Evolutionary conservation across 2,113 vertebrate species (phyloP).

Genomic region (Grus americana): DNA sequence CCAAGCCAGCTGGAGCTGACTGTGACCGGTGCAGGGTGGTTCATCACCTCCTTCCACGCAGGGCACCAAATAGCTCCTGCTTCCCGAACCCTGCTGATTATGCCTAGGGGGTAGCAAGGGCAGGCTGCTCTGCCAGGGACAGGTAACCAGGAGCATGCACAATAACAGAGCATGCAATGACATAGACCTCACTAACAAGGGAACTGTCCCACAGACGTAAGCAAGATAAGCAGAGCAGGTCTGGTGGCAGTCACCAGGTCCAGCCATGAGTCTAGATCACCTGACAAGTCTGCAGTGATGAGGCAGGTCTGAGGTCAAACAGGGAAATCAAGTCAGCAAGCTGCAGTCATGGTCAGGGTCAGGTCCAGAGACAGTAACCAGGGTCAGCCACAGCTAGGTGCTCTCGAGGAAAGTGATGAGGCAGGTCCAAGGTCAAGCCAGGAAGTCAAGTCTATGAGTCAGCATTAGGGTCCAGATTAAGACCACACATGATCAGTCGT

Average conservation of each 20-base stretch:
- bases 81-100: not conserved
- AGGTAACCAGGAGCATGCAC: not conserved
- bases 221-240: not conserved
- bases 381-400: not conserved
- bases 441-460: not conserved
- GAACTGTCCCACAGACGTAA: not conserved
- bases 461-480: not conserved
- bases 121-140: not conserved
- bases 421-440: not conserved
- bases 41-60: not conserved
- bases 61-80: not conserved
- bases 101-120: not conserved
- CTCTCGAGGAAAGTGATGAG: not conserved
- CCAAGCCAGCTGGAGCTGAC: not conserved
- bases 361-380: not conserved
- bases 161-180: not conserved
- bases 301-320: not conserved
- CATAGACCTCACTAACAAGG: not conserved
- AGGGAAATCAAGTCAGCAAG: not conserved
- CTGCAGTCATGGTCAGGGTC: not conserved
- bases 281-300: not conserved
- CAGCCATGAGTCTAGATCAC: not conserved
- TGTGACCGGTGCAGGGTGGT: not conserved
- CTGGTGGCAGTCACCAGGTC: not conserved
- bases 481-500: fast-evolving